Evolutionary conservation across 2,113 vertebrate genomes (phyloP), one percentile per base, ranked within the genome.

Genomic region (Hippocampus mohnikei): DNA sequence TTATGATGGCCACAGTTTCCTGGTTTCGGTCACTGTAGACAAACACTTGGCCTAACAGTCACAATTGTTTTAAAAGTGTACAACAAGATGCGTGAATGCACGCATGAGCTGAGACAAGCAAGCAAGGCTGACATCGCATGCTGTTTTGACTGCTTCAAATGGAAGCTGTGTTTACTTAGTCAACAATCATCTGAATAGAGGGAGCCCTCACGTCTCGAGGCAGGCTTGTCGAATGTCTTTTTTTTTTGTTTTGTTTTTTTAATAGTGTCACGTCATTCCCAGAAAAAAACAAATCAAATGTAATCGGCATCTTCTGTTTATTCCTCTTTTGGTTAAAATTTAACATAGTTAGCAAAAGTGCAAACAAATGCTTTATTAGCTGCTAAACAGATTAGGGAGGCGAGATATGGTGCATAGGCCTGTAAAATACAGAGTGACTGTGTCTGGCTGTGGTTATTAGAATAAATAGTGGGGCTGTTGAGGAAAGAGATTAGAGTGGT

Each of bases 401-500:
- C 9, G n/a, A 77, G 75, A 83, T 78, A 71, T 83, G 71, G 66
- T 66, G 62, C 70, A 66, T 74, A 1, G 72, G 72, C 55, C 23
- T 16, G 8, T 65, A 64, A 16, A 64, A 64, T 44, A 9, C 67
- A 40, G 62, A 42, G 73, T 69, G 67, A 59, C 68, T 62, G 59
- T 21, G 41, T 79, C 67, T 81, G 74, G 56, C 50, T 61, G 58
- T 69, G 41, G 44, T 64, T 77, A 70, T 63, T 55, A 44, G 72
- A 78, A 64, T 67, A 62, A 83, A 60, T 27, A 67, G 74, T 29
- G 75, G 79, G 77, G 74, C 72, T 80, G 84, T 75, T 82, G 82
- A 82, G 84, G 81, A 85, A 81, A 81, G 27, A 80, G 82, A 88
- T 86, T 85, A 88, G 80, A 71, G 64, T 3, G 67, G 76, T 82